phyloP scores from a whole-genome alignment of 2,888 invertebrate genomes.

The Yponomeuta sedellus region DNA sequence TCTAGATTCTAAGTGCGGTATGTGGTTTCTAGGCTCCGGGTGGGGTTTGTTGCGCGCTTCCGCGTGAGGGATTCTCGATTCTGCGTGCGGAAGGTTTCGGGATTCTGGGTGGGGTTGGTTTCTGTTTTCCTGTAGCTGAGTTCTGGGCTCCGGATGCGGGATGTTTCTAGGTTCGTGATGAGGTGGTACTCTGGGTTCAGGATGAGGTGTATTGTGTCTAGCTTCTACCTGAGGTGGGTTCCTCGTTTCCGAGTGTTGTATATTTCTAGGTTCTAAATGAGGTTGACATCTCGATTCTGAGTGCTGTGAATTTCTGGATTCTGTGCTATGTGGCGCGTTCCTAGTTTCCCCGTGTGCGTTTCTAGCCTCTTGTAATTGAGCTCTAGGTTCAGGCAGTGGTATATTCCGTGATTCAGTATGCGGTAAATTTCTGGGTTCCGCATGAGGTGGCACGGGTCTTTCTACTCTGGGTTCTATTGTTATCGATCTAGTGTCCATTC shows the following conservation, averaged over 20 bases:
- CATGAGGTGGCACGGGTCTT: neutral
- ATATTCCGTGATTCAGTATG: neutral
- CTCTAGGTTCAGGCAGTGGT: neutral
- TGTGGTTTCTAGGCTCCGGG: neutral
- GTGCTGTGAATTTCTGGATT: neutral
- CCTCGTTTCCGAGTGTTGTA: neutral
- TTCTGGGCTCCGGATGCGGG: neutral
- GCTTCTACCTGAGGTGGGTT: neutral
- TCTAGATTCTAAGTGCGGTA: neutral
- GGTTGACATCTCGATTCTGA: neutral
- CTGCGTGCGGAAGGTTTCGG: neutral
- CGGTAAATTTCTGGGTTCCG: slow-evolving; percentile 8
- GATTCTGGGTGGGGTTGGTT: neutral
- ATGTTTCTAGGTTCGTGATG: slow-evolving; percentile 5
- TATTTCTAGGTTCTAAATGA: neutral
- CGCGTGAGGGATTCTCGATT: neutral
- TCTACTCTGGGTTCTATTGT: slow-evolving; percentile 3
- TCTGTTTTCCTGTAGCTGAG: neutral
- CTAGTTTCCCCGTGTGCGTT: neutral
- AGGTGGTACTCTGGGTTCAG: slow-evolving; percentile 4
- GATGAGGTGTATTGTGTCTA: neutral
- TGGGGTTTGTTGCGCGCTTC: slow-evolving; percentile 6
- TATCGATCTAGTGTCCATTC: neutral
- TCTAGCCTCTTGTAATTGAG: neutral
- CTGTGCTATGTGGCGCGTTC: neutral